Conservation (phyloP, 2,888 invertebrate species). For the Pammene aurita region DNA sequence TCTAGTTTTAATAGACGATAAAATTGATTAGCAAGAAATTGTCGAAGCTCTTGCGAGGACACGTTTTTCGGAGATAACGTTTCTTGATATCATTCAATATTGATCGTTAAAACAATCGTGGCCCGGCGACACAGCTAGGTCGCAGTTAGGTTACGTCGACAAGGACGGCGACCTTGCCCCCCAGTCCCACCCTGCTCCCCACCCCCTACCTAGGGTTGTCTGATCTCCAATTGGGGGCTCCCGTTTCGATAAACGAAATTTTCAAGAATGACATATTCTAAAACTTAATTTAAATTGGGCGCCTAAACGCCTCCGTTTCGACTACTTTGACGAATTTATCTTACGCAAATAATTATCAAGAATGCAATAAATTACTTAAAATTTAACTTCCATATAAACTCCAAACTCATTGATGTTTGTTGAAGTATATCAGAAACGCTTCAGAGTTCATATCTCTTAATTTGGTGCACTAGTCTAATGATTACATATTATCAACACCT, state of each 20-base stretch:
- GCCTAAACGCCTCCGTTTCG: background rate
- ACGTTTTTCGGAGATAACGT: conserved; percentile 37
- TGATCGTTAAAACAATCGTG: conserved; percentile 64
- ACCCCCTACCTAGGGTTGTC: conserved; percentile 40
- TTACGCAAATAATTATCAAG: conserved; percentile 3
- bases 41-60: conserved; percentile 37
- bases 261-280: conserved; percentile 19
- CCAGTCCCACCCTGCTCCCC: conserved; percentile 46
- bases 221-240: conserved; percentile 33
- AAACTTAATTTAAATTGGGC: conserved; percentile 22
- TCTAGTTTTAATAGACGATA: conserved; percentile 15
- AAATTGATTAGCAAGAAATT: conserved; percentile 15
- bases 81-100: conserved; percentile 59
- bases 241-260: conserved; percentile 33
- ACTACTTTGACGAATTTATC: background rate
- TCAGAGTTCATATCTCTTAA: too few relatives aligned
- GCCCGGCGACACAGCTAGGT: conserved; percentile 72
- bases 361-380: background rate
- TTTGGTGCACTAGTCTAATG: too few relatives aligned
- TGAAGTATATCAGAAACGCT: too few relatives aligned
- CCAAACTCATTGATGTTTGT: too few relatives aligned
- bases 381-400: background rate
- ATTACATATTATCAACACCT: too few relatives aligned
- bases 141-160: conserved; percentile 73
- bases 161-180: conserved; percentile 78